Base-by-base conservation (phyloP, 64 coral and sea anemone genomes). In the Porites lutea region DNA sequence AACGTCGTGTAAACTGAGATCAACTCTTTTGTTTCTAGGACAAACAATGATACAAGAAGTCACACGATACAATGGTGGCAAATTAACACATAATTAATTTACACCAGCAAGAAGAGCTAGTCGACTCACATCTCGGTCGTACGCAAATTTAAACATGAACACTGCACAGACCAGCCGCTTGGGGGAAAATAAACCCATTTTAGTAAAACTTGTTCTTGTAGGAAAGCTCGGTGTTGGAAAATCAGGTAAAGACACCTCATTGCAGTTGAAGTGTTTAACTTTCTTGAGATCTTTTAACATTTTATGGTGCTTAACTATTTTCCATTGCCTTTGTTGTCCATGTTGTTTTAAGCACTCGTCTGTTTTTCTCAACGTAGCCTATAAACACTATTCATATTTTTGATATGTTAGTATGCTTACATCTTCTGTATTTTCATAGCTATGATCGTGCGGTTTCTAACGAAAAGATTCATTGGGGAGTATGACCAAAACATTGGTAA, bases 401-500 rank as follows among this genome's bases (percentile, higher is more conserved):
- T 2, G 0, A 37, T 0, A 37, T 37, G 1, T 0, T 37, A 37
- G 48, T 68, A 7, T 68, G 4, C n/a, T 52, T 79, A 3, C 13
- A 18, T 67, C 66, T 18, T 82, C 15, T 61, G 79, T 66, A 3
- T 0, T 23, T n/a, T 6, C 11, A 13, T 14, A 94, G 93, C 93
- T 5, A 78, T 94, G 93, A 94, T 74, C 7, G 93, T 95, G 80
- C 48, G 93, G 45, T 95, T 95, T 55, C 58, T 95, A 6, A 95
- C 93, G 19, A 95, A 91, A 58, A 95, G 93, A 78, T 95, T 90
- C 65, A 95, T 95, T 4, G 93, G 93, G 14, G 93, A 95, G 6
- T 95, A 95, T 59, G 89, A 95, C 45, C 93, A 74, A 52, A 95
- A 87, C 46, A 60, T 89, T 49, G 93, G 93, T 95, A 82, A 86